A percentile compares a stretch with the other conserved stretches of the same genome.
These are phyloP conservation scores for Artibeus lituratus DNA, from an alignment of 2,797 vertebrate genomes.

Conservation along the genomic window DNA sequence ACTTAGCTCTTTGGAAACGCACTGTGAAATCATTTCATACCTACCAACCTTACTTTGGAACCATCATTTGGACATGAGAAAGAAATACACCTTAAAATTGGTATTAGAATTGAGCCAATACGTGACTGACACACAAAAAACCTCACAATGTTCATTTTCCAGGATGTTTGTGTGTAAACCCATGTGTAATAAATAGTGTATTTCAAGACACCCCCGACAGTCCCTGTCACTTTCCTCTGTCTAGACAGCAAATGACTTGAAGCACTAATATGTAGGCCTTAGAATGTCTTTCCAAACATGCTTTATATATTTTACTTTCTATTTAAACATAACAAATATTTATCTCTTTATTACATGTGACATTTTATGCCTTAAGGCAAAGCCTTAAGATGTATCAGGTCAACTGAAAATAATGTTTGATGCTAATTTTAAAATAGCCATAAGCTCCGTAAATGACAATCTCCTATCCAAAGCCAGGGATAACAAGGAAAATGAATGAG, in stretches of 20 bases:
- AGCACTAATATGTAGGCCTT: background rate
- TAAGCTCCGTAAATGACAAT: background rate
- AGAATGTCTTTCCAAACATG: background rate
- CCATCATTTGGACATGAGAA: constrained; percentile 53
- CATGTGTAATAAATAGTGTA: constrained; percentile 53
- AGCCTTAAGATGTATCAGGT: background rate
- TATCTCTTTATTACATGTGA: background rate
- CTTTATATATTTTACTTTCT: background rate
- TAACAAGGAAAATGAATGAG: background rate
- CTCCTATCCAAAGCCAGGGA: background rate
- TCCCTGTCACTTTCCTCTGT: constrained; percentile 61
- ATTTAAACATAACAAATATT: background rate
- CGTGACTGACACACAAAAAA: constrained; percentile 71
- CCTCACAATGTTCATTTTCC: constrained; percentile 67
- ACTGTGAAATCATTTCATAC: constrained; percentile 35
- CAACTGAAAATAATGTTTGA: background rate
- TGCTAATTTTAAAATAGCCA: background rate
- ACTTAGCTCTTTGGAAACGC: constrained; percentile 34
- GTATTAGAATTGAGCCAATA: constrained; percentile 71
- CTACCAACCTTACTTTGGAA: constrained; percentile 67
- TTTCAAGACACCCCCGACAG: constrained; percentile 69
- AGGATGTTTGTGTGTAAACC: constrained; percentile 66
- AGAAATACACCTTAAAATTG: constrained; percentile 72
- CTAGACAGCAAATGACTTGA: constrained; percentile 62
- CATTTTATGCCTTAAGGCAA: background rate